Evolutionary conservation across 1,140 invertebrate species (phyloP).

Genomic region (Rhizoglyphus robini): DNA sequence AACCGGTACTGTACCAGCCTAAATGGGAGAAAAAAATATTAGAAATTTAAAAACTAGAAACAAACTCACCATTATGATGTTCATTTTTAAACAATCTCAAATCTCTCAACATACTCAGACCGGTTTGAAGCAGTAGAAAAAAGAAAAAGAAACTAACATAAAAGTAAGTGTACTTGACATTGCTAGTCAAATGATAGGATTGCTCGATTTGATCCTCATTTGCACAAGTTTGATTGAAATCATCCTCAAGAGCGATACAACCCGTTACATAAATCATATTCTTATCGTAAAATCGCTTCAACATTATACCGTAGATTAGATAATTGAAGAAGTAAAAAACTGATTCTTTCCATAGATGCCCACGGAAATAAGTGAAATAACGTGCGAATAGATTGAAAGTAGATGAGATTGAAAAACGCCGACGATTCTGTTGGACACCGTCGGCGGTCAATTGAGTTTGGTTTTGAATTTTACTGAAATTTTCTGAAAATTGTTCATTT

Average conservation of each 20-base stretch:
- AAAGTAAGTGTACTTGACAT: background rate
- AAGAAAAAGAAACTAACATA: background rate
- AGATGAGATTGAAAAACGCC: background rate
- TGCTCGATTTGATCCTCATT: background rate
- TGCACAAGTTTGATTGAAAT: slow-evolving; percentile 3
- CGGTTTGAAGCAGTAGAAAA: background rate
- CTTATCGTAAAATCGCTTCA: background rate
- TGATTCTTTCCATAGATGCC: background rate
- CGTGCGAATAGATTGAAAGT: background rate
- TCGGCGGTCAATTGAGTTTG: background rate
- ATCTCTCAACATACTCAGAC: background rate
- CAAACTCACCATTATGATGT: slow-evolving; percentile 13
- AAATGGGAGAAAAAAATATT: background rate
- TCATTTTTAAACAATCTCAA: slow-evolving; percentile 8
- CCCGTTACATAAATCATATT: background rate
- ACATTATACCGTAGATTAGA: background rate
- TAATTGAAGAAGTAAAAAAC: background rate
- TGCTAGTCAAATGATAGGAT: too few relatives aligned
- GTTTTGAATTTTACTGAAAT: background rate
- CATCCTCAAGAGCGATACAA: background rate
- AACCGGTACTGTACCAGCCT: slow-evolving; percentile 5
- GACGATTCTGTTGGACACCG: background rate
- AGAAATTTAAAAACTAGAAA: too few relatives aligned
- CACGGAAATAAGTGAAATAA: background rate
- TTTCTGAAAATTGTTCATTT: background rate